Conservation (phyloP, 2,888 invertebrate species). For the Mechanitis messenoides region DNA sequence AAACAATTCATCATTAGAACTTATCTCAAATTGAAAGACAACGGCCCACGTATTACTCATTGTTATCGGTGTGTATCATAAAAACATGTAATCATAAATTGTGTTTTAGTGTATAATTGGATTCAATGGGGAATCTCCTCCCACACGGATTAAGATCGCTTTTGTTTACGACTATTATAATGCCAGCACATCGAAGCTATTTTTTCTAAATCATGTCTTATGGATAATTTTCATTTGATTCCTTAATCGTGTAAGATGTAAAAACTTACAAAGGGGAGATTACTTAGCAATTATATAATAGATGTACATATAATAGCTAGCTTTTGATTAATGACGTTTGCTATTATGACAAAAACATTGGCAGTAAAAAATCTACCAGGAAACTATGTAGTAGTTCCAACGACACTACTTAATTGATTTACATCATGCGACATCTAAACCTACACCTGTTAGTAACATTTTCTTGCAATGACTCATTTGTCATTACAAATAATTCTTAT, state of each 20-base stretch:
- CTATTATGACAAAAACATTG: constrained; percentile 12
- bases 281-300: background rate
- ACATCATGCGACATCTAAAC: constrained; percentile 47
- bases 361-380: constrained; percentile 24
- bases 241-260: constrained; percentile 4
- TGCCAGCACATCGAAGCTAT: constrained; percentile 18
- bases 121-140: constrained; percentile 63
- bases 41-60: constrained; percentile 57
- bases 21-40: constrained; percentile 45
- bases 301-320: background rate
- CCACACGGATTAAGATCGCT: constrained; percentile 56
- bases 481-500: constrained; percentile 49
- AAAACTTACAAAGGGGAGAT: constrained; percentile 3
- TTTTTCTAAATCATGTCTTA: constrained; percentile 18
- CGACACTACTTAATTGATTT: constrained; percentile 48
- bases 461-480: constrained; percentile 56
- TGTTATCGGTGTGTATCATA: constrained; percentile 54
- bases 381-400: constrained; percentile 39
- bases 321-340: constrained; percentile 16
- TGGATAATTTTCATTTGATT: constrained; percentile 17
- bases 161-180: constrained; percentile 57
- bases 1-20: constrained; percentile 37
- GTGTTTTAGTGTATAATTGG: constrained; percentile 59
- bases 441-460: constrained; percentile 58
- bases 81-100: constrained; percentile 55